Base-by-base conservation (phyloP, 1,140 invertebrate species). In the Leptinotarsa undecemlineata region DNA sequence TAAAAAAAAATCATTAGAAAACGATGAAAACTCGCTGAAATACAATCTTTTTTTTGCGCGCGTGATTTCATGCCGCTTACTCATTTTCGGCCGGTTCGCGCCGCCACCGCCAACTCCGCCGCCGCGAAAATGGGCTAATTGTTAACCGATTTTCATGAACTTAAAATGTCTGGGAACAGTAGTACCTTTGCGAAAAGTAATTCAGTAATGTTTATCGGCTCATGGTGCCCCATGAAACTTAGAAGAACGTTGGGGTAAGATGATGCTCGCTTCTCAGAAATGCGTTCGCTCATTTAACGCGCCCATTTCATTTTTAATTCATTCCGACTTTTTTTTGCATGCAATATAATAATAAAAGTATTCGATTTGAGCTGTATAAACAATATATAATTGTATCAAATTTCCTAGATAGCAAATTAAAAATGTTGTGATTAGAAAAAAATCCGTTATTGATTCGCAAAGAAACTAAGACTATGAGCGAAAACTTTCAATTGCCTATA, bases 251-350 rank as follows among this genome's bases (percentile, higher is more conserved):
- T 26, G 23, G 23, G 23, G 57, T 60, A 60, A 60, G 57, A 61
- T 61, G 57, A 61, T 61, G 57, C 57, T 61, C 57, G 57, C 57
- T 61, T 61, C 20, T 61, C 57, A 61, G 57, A 61, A 61, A 61
- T 61, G 57, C 20, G 57, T 61, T 61, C 57, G 57, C 57, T 61
- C 57, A 61, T 17, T 61, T n/a, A n/a, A 61, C 20, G 26, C 26
- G 26, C 26, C 26, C 26, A 33, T 33, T 33, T 33, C 26, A 33
- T 33, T 33, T 33, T 33, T 33, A 33, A 33, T 33, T 33, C 26
- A 33, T 33, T 33, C 26, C 26, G 26, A 33, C 26, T 33, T 33
- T 33, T 26, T 33, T 33, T 33, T 33, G 26, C 26, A 33, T 33
- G 26, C 26, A 33, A 61, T 61, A 20, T 61, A 61, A 61, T 61